Evolutionary conservation across 2,113 vertebrate genomes (phyloP), one percentile per base, ranked within the genome.

Genomic region (Caloenas nicobarica): DNA sequence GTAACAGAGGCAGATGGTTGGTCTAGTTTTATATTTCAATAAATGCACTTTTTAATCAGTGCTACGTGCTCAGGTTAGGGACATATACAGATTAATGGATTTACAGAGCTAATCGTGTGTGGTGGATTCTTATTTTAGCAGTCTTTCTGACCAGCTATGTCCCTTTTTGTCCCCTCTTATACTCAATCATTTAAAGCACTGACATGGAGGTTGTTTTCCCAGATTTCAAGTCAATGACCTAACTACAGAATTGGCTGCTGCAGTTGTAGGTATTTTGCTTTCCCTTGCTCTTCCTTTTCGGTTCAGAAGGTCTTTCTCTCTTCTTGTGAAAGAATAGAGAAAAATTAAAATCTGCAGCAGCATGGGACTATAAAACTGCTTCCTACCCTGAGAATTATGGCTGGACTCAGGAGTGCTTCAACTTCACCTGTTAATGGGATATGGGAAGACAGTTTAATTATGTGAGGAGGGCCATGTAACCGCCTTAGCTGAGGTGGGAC

Each of bases 401-500:
- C 36, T 69, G 26, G 18, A 40, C n/a, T 72, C 48, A 33, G 14
- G 18, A 68, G 19, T 33, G 24, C 28, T 87, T 71, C 78, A 64
- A 4, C 31, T 79, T 16, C 25, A 31, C 14, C 24, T 6, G 3
- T 36, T 69, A 85, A 69, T 16, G 34, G 28, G 25, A 31, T 38
- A 46, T 25, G 18, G 38, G 61, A 86, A 69, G 18, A 44, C 10
- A 61, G 13, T 36, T 50, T 24, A 53, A 21, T 54, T 86, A 33
- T 9, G 25, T 23, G 40, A 40, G 22, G 12, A 28, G 10, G 2
- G 3, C 42, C 2, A 0, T 0, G 1, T 24, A 65, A 42, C 26
- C 4, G 2, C 25, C 17, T 12, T 5, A 56, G 44, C 57, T 85
- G 44, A 44, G 38, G 22, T 53, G 15, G 13, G 26, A 46, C 73